Evolutionary conservation across 2,797 vertebrate genomes (phyloP).

Genomic region (Chaetophractus vellerosus): DNA sequence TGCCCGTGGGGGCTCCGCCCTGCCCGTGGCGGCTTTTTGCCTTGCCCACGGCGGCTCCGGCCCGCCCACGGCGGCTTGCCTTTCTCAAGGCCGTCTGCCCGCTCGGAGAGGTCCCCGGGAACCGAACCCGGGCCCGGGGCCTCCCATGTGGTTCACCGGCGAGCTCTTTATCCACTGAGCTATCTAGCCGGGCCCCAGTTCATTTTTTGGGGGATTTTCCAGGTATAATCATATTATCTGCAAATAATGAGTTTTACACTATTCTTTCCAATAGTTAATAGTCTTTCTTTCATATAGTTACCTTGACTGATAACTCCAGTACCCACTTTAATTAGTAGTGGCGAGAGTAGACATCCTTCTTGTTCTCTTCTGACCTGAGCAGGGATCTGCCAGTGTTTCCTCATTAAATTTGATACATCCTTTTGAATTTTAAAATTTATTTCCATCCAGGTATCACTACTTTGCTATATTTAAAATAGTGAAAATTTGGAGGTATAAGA

Average conservation of each 20-base stretch:
- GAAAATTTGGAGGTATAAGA: not conserved
- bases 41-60: too few species aligned
- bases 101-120: too few species aligned
- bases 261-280: not conserved
- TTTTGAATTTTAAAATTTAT: conserved; percentile 50
- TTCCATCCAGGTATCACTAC: not conserved
- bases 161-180: too few species aligned
- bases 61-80: too few species aligned
- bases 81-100: too few species aligned
- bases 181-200: too few species aligned
- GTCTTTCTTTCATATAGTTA: conserved; percentile 16
- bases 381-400: not conserved
- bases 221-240: not conserved
- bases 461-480: not conserved
- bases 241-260: not conserved
- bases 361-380: not conserved
- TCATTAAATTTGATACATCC: not conserved
- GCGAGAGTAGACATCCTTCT: not conserved
- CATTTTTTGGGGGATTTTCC: not conserved
- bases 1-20: too few species aligned
- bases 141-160: too few species aligned
- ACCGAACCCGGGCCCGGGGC: too few species aligned
- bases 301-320: not conserved
- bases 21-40: too few species aligned
- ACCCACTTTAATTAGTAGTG: not conserved